Percentiles rank a stretch among this genome's conserved stretches.
Evolutionary conservation across 2,113 vertebrate genomes (phyloP).

Genomic region (Bombycilla garrulus): DNA sequence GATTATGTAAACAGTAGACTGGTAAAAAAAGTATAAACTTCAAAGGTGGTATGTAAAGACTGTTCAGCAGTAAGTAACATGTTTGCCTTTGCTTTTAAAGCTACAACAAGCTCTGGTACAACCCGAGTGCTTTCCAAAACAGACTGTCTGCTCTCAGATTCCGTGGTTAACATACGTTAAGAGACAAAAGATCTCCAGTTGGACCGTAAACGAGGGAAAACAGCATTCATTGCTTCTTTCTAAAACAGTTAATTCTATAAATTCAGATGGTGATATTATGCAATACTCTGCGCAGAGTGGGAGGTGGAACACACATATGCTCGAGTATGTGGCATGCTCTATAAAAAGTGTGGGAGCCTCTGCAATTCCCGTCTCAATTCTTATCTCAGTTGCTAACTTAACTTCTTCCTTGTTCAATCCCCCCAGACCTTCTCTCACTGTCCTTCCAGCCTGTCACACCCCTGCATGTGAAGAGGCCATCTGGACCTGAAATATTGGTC

Average conservation of each 20-base stretch:
- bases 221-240: neutral
- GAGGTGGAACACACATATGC: neutral
- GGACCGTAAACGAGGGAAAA: neutral
- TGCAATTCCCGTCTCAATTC: neutral
- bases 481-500: neutral
- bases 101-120: neutral
- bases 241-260: neutral
- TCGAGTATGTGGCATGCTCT: neutral
- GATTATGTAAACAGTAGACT: neutral
- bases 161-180: neutral
- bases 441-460: neutral
- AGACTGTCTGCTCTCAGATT: neutral
- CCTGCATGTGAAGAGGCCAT: neutral
- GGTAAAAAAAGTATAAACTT: neutral
- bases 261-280: conserved; percentile 9
- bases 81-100: neutral
- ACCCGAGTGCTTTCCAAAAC: neutral
- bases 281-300: neutral
- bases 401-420: neutral
- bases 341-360: conserved; percentile 14
- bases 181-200: neutral
- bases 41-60: neutral
- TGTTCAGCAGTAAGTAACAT: neutral
- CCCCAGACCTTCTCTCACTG: neutral
- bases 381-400: neutral